These are phyloP conservation scores for Tribolium freemani DNA, from an alignment of 2,888 invertebrate genomes.

Conservation along the genomic window DNA sequence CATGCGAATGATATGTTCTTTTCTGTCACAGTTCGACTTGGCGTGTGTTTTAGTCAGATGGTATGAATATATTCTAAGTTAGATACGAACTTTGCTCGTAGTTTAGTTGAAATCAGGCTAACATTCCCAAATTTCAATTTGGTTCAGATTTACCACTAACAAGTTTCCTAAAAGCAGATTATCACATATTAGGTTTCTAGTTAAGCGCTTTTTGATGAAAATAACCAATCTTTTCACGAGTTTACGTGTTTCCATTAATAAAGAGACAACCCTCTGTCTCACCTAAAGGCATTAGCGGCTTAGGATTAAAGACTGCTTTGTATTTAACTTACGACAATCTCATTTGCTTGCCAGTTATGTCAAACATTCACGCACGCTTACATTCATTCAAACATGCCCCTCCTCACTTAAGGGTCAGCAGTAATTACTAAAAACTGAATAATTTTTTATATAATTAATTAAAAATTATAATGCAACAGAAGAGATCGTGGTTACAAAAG, in stretches of 20 bases:
- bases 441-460: too few relatives aligned
- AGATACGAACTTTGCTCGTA: constrained; percentile 50
- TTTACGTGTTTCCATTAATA: constrained; percentile 37
- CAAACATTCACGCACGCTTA: neutral
- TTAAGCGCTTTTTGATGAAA: constrained; percentile 44
- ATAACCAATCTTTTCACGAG: constrained; percentile 39
- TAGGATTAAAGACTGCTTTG: constrained; percentile 9
- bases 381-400: neutral
- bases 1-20: constrained; percentile 36
- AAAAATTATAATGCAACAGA: too few relatives aligned
- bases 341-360: constrained; percentile 9
- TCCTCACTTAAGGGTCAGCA: neutral
- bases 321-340: constrained; percentile 7
- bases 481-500: too few relatives aligned
- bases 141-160: constrained; percentile 51
- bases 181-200: constrained; percentile 51
- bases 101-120: constrained; percentile 52
- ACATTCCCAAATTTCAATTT: constrained; percentile 55
- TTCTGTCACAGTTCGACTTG: constrained; percentile 41
- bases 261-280: constrained; percentile 20
- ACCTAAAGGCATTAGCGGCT: constrained; percentile 6
- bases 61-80: constrained; percentile 51
- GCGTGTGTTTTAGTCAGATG: constrained; percentile 42
- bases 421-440: neutral
- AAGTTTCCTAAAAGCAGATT: constrained; percentile 52